Percentiles rank a stretch among this genome's conserved stretches.
phyloP scores from a whole-genome alignment of 2,888 invertebrate species.

The Tipula confusa region DNA sequence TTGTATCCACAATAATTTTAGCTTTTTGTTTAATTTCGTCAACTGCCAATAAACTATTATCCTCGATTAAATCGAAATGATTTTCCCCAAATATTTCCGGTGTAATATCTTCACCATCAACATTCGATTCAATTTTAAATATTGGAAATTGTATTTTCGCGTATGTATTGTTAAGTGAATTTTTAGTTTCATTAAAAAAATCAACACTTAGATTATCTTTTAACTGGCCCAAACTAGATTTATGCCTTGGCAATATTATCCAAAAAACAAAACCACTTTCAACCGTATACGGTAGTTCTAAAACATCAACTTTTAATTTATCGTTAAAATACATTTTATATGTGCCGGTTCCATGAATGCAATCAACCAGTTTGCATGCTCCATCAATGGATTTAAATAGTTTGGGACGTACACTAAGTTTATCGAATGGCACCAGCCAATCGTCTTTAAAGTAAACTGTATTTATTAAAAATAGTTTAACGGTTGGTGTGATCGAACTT shows the following conservation, averaged over 20 bases:
- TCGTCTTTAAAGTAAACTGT: slow-evolving; percentile 26
- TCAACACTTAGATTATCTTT: background rate
- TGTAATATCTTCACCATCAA: background rate
- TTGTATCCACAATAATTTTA: slow-evolving; percentile 28
- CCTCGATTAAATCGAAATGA: background rate
- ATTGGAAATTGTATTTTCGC: background rate
- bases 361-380: background rate
- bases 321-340: background rate
- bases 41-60: background rate
- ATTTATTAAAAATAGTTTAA: background rate
- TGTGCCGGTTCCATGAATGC: background rate
- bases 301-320: background rate
- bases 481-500: background rate
- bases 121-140: slow-evolving; percentile 15
- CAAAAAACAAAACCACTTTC: background rate
- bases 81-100: background rate
- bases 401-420: background rate
- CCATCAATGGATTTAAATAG: background rate
- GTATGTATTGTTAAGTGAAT: background rate
- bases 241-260: background rate
- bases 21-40: slow-evolving; percentile 29
- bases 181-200: background rate
- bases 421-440: background rate
- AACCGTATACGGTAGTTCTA: background rate
- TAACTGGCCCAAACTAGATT: background rate